Evolutionary conservation across 2,113 vertebrate genomes (phyloP).

Genomic region (Albula glossodonta): DNA sequence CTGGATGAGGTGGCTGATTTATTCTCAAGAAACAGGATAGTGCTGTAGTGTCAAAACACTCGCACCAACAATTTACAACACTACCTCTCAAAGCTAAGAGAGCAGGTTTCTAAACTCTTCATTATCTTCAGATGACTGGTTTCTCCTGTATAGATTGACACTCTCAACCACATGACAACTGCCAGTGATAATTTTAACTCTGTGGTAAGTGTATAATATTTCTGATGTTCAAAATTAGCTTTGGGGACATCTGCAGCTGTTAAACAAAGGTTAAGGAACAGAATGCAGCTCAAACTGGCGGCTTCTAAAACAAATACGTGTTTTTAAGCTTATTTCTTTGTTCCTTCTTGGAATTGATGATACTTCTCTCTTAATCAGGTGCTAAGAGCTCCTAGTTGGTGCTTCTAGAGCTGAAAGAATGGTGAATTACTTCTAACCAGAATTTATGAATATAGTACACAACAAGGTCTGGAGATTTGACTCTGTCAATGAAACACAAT

Average conservation of each 20-base stretch:
- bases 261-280: neutral
- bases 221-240: constrained; percentile 16
- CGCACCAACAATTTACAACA: neutral
- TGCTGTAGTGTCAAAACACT: neutral
- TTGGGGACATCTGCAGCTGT: constrained; percentile 1
- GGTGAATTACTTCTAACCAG: no score
- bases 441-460: no score
- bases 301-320: neutral
- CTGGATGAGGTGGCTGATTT: neutral
- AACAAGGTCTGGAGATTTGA: no score
- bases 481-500: no score
- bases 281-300: neutral
- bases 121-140: constrained; percentile 20
- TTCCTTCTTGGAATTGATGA: neutral
- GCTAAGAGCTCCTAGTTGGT: no score
- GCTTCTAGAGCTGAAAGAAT: neutral
- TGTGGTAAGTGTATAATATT: neutral
- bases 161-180: constrained; percentile 8
- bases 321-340: neutral
- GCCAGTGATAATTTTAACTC: constrained; percentile 7
- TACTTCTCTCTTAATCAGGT: neutral
- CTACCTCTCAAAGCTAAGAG: neutral
- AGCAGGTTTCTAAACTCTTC: neutral
- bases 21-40: neutral
- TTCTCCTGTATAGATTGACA: constrained; percentile 12